Evolutionary conservation across 2,113 vertebrate genomes (phyloP), one percentile per base, ranked within the genome.

Genomic region (Equus quagga): DNA sequence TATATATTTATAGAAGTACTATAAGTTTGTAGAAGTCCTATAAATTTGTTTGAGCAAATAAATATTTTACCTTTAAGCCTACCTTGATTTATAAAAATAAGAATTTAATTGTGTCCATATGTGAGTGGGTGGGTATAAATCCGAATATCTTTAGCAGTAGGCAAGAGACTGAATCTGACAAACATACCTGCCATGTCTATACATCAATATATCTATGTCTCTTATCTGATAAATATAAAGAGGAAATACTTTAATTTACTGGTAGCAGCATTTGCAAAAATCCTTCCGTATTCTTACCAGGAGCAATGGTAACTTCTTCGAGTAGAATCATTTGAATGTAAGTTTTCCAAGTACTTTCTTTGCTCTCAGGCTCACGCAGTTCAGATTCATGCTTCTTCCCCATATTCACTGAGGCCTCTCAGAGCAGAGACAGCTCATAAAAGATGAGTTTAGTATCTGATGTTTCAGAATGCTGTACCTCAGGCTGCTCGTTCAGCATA

Each of bases 231-330:
- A 89, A 62, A 86, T 18, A 87, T 9, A 70, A 65, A 85, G 46
- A 92, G 8, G 62, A 88, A 93, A 91, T 78, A 87, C 44, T 96
- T 91, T 62, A 81, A 94, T 85, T 94, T 78, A 24, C 28, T 18
- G 14, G 91, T 13, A 75, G 92, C 54, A 92, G 56, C 91, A 96
- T 31, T 56, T 73, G 24, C 13, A 73, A 97, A 94, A 97, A 86
- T 19, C 31, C 8, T 82, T 18, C 2, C 33, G 62, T 56, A 31
- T 85, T 97, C 96, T 95, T 89, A n/a, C 89, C 24, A 96, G 31
- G 15, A 56, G 11, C 23, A 85, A 19, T 60, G 69, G 89, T 80
- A 76, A 24, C 70, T 83, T 90, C 62, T 89, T 49, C 8, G 21
- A 84, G 15, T 15, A 67, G 92, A 14, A 54, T 46, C n/a, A 33